Evolutionary conservation across 2,113 vertebrate genomes (phyloP).

Genomic region (Cavia porcellus): DNA sequence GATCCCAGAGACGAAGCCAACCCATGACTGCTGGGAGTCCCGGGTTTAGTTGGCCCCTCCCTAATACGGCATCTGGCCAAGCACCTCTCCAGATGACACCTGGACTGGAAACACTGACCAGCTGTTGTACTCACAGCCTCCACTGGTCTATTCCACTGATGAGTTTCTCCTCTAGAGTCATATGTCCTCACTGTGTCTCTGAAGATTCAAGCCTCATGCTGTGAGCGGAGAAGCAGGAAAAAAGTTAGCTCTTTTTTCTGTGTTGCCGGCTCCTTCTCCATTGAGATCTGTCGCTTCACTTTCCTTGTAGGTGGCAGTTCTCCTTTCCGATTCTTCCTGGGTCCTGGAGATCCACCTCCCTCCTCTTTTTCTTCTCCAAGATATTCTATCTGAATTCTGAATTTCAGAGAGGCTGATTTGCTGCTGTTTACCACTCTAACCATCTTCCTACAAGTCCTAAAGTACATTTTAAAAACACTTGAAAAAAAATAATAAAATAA

Average conservation of each 20-base stretch:
- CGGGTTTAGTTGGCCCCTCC: background rate
- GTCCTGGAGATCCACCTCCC: background rate
- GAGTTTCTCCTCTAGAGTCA: background rate
- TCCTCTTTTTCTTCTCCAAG: too few relatives aligned
- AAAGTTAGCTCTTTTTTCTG: background rate
- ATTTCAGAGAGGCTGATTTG: background rate
- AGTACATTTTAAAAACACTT: background rate
- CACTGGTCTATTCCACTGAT: background rate
- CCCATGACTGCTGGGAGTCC: background rate
- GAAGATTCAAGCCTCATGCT: background rate
- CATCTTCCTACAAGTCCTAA: background rate
- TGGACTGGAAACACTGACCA: background rate
- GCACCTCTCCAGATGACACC: background rate
- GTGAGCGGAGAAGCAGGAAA: background rate
- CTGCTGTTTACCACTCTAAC: background rate
- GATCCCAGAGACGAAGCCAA: background rate
- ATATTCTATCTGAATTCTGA: background rate
- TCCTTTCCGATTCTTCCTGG: background rate
- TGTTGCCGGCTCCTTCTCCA: background rate
- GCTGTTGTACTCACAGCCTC: background rate
- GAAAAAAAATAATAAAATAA: background rate
- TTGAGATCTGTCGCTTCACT: background rate
- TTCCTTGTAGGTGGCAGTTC: background rate
- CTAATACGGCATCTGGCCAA: background rate
- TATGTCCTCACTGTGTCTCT: background rate